Evolutionary conservation across 2,888 invertebrate species (phyloP).

Genomic region (Eupithecia abbreviata): DNA sequence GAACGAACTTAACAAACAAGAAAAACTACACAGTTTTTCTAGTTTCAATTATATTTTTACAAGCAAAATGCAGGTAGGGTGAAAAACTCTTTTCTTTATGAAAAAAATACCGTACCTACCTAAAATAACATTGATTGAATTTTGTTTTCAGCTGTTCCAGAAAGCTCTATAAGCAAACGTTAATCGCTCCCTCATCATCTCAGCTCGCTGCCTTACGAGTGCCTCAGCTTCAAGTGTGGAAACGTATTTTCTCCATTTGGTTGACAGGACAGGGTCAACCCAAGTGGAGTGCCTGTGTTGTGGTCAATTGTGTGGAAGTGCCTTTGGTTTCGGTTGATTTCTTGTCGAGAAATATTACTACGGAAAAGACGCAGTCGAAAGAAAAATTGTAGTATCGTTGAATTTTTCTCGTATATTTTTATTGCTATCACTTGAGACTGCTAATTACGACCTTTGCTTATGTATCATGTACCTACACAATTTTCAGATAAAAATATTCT

Average conservation of each 20-base stretch:
- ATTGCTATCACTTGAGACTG: not conserved
- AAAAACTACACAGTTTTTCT: too few species aligned
- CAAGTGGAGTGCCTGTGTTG: constrained; percentile 53
- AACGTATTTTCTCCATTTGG: constrained; percentile 60
- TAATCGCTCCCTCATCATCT: not conserved
- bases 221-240: constrained; percentile 44
- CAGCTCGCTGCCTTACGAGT: constrained; percentile 32
- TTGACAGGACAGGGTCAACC: constrained; percentile 62
- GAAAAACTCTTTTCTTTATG: not conserved
- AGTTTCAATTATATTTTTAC: not conserved
- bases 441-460: not conserved
- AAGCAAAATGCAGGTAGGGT: not conserved
- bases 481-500: too few species aligned
- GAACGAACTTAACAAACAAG: too few species aligned
- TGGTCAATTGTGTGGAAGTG: constrained; percentile 68
- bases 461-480: too few species aligned
- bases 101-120: too few species aligned
- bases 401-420: not conserved
- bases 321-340: constrained; percentile 50
- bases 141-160: not conserved
- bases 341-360: constrained; percentile 15
- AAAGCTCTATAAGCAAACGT: not conserved
- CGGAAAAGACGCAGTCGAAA: not conserved
- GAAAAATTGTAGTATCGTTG: not conserved
- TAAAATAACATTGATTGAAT: not conserved